Base-by-base conservation (phyloP, 2,888 invertebrate genomes). In the Octodonta nipae region DNA sequence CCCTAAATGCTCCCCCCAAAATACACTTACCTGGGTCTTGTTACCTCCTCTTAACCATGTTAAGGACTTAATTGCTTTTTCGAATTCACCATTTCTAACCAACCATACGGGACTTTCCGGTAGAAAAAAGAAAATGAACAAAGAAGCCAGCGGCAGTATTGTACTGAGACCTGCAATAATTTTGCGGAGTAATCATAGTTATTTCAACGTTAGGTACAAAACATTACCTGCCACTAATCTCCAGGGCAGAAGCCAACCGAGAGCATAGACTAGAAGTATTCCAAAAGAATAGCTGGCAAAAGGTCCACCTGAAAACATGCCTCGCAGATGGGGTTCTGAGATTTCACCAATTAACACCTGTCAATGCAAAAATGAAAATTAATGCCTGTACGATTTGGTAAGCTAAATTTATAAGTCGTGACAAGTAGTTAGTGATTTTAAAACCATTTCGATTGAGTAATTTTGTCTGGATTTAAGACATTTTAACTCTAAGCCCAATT, bases 81-180 rank as follows among this genome's bases (percentile, higher is more conserved):
- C 61, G 2, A 61, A 52, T 34, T 69, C 66, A 1, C 72, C 73
- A 28, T 70, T 66, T 12, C 77, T 64, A 2, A 78, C 70, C 31
- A 83, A 61, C 82, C 81, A 83, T 1, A 73, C 73, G 1, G 83
- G 83, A 46, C 78, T 79, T 55, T 84, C 83, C 0, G 81, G 81
- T 17, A 80, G 70, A 38, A 74, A 64, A 34, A 63, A 68, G 32
- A 82, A 64, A n/a, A 73, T 69, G 2, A 72, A 35, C 24, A 75
- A 65, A 0, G 78, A 70, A 14, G 74, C 40, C 0, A 65, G 48
- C 0, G 83, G 82, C 29, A 81, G 55, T 28, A 73, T 58, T 3
- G 65, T 51, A 42, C 58, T 58, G 13, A 68, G 66, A 13, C 73
- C 73, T 13, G 77, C 26, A 12, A 31, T 25, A 3, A 31, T 11